Evolutionary conservation across 2,797 vertebrate genomes (phyloP).

Genomic region (Delichon dasypus): DNA sequence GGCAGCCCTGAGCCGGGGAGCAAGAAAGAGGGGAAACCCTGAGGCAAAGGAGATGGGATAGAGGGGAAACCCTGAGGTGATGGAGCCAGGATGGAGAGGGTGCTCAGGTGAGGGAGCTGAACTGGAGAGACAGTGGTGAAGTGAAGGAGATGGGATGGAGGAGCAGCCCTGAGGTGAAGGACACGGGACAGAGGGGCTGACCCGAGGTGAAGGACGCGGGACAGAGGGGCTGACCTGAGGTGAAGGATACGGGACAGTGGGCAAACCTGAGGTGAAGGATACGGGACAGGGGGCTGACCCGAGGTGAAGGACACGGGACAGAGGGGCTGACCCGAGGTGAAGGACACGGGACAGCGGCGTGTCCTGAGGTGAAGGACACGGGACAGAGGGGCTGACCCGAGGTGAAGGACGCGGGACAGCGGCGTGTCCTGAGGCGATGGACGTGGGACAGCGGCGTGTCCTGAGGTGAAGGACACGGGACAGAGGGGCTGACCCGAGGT

Average conservation of each 20-base stretch:
- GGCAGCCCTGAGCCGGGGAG: rapidly evolving
- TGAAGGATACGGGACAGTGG: too few relatives aligned
- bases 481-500: not conserved
- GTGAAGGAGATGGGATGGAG: not conserved
- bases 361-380: rapidly evolving
- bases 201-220: rapidly evolving
- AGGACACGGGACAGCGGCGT: too few relatives aligned
- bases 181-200: too few relatives aligned
- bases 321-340: too few relatives aligned
- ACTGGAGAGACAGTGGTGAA: not conserved
- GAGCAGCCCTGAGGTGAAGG: not conserved
- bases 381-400: not conserved
- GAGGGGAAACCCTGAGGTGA: too few relatives aligned
- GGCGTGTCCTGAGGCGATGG: not conserved
- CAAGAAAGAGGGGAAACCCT: not conserved
- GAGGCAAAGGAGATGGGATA: too few relatives aligned
- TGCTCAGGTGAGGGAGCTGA: not conserved
- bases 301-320: too few relatives aligned
- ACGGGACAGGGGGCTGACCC: not conserved
- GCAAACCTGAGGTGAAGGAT: too few relatives aligned
- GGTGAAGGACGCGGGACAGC: not conserved
- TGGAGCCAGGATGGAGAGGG: not conserved
- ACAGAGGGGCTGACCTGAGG: too few relatives aligned
- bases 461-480: not conserved
- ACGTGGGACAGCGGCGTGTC: rapidly evolving